These are phyloP conservation scores for Pemphigus obesinymphae DNA, from an alignment of 1,140 invertebrate species.

Conservation along the genomic window DNA sequence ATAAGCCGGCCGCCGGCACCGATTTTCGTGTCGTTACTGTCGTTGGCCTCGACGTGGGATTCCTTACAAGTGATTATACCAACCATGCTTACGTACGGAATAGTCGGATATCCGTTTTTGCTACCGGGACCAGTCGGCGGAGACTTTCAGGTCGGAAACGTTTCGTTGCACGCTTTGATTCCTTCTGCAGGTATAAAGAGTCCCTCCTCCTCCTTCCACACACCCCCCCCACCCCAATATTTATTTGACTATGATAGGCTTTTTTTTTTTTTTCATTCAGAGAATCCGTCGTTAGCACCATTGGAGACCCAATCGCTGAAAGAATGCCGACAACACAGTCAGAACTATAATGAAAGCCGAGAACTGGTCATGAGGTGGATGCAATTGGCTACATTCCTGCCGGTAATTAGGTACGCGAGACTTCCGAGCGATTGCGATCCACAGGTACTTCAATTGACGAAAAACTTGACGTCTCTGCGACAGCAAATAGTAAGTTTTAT, in stretches of 20 bases:
- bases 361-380: constrained; percentile 92
- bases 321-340: constrained; percentile 2
- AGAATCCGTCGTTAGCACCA: not conserved
- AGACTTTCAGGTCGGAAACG: constrained; percentile 52
- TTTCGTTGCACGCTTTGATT: constrained; percentile 11
- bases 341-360: constrained; percentile 46
- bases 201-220: too few species aligned
- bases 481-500: constrained; percentile 61
- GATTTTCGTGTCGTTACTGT: constrained; percentile 79
- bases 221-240: too few species aligned
- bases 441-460: constrained; percentile 69
- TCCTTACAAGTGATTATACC: constrained; percentile 76
- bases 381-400: constrained; percentile 86
- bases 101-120: constrained; percentile 84
- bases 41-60: constrained; percentile 82
- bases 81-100: constrained; percentile 78
- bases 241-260: not conserved
- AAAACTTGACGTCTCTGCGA: constrained; percentile 68
- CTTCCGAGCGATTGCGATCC: constrained; percentile 81
- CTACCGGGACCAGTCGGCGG: constrained; percentile 91
- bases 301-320: constrained; percentile 14
- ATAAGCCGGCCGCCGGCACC: constrained; percentile 74
- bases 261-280: constrained; percentile 1
- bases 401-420: constrained; percentile 85
- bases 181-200: not conserved